These are phyloP conservation scores for Danio aesculapii DNA, from an alignment of 2,797 vertebrate species.

Conservation along the genomic window DNA sequence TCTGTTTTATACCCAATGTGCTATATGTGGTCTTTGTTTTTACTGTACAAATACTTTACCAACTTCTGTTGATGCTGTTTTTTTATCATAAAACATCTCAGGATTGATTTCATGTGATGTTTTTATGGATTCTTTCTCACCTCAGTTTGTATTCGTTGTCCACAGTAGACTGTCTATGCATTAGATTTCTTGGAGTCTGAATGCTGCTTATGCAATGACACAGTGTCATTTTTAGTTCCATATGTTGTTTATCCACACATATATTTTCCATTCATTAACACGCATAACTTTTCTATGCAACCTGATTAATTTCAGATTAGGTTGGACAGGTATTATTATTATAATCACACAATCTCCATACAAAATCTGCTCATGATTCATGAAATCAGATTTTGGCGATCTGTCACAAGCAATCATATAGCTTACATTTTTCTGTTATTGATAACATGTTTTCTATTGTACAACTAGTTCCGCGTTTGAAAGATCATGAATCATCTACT, in stretches of 20 bases:
- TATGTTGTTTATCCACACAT: not conserved
- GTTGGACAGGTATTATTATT: not conserved
- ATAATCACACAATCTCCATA: not conserved
- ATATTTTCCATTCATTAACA: conserved; percentile 11
- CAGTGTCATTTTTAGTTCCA: not conserved
- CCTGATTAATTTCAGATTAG: conserved; percentile 11
- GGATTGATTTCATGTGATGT: not conserved
- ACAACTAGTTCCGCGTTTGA: not conserved
- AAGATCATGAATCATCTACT: not conserved
- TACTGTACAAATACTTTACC: conserved; percentile 5
- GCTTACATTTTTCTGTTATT: not conserved
- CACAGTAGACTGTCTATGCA: not conserved
- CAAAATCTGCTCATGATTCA: conserved; percentile 26
- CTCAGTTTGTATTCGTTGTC: not conserved
- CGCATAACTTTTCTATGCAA: not conserved
- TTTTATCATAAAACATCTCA: conserved; percentile 27
- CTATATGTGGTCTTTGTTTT: conserved; percentile 20
- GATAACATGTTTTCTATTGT: conserved; percentile 2
- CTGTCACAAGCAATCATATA: not conserved
- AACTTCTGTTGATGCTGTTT: conserved; percentile 9
- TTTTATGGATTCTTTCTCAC: conserved; percentile 28
- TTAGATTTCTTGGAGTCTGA: not conserved
- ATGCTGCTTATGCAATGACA: not conserved
- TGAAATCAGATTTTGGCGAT: conserved; percentile 1
- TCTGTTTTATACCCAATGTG: conserved; percentile 10